Evolutionary conservation across 1,140 invertebrate genomes (phyloP).

Genomic region (Drosophila leontia): DNA sequence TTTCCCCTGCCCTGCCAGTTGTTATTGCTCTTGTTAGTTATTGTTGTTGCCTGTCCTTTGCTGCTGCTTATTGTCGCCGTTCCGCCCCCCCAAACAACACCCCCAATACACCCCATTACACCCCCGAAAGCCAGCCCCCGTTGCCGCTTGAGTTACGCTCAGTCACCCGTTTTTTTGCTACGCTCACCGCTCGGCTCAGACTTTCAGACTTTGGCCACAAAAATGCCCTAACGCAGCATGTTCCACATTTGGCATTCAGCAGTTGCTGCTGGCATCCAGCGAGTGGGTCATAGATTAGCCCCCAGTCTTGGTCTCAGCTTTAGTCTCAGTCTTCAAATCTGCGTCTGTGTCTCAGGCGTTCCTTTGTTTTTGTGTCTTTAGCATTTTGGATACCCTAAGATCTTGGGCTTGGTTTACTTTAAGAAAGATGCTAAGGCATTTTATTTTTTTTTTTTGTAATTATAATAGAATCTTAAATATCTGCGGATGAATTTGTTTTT

Average conservation of each 20-base stretch:
- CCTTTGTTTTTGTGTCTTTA: not conserved
- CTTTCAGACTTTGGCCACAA: conserved; percentile 48
- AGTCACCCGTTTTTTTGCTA: conserved; percentile 47
- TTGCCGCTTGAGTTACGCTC: conserved; percentile 45
- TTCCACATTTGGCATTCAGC: conserved; percentile 60
- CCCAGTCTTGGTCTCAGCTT: conserved; percentile 4
- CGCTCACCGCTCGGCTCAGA: conserved; percentile 23
- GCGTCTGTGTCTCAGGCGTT: not conserved
- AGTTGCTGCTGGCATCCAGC: conserved; percentile 8
- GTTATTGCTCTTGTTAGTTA: conserved; percentile 54
- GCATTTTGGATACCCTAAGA: not conserved
- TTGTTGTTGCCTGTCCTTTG: conserved; percentile 49
- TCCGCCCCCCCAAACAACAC: not conserved
- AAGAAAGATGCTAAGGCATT: not conserved
- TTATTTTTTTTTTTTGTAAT: too few species aligned
- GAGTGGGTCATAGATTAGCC: conserved; percentile 56
- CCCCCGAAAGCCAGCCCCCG: conserved; percentile 11
- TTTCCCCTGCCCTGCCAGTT: conserved; percentile 1
- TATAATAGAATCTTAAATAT: not conserved
- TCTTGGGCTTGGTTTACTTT: not conserved
- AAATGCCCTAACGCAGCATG: conserved; percentile 71
- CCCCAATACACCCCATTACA: not conserved
- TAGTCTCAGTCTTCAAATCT: not conserved
- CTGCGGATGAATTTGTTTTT: too few species aligned
- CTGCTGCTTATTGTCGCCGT: conserved; percentile 49